A percentile compares a stretch with the other conserved stretches of the same genome.
These are phyloP conservation scores for Cephus cinctus DNA, from an alignment of 1,140 invertebrate species.

Conservation along the genomic window DNA sequence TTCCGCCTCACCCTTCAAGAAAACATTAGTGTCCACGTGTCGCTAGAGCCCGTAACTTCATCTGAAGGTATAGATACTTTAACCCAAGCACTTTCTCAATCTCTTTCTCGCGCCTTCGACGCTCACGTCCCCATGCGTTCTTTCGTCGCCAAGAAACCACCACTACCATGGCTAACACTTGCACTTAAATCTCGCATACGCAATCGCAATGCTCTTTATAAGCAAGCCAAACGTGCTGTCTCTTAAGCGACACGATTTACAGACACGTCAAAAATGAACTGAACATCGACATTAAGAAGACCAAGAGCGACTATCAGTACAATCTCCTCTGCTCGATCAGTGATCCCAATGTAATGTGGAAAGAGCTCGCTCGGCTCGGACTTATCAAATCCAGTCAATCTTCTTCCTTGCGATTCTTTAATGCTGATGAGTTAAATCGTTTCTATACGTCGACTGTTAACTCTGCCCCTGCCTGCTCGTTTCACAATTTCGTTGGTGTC, in stretches of 20 bases:
- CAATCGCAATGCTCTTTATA: neutral
- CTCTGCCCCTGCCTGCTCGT: neutral
- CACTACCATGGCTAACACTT: conserved; percentile 2
- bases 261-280: conserved; percentile 1
- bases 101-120: no score
- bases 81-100: no score
- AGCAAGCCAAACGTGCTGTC: neutral
- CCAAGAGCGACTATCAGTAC: neutral
- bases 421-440: neutral
- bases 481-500: neutral
- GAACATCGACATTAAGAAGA: neutral
- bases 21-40: no score
- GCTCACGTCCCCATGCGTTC: no score
- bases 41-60: no score
- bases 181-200: neutral
- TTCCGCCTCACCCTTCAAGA: no score
- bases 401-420: conserved; percentile 6
- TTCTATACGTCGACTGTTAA: neutral
- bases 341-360: neutral
- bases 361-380: neutral
- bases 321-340: neutral
- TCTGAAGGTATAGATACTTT: no score
- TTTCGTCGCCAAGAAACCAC: no score
- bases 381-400: neutral
- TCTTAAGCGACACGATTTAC: neutral